Conservation (phyloP, 1,140 invertebrate genomes). For the Drosophila kikkawai region DNA sequence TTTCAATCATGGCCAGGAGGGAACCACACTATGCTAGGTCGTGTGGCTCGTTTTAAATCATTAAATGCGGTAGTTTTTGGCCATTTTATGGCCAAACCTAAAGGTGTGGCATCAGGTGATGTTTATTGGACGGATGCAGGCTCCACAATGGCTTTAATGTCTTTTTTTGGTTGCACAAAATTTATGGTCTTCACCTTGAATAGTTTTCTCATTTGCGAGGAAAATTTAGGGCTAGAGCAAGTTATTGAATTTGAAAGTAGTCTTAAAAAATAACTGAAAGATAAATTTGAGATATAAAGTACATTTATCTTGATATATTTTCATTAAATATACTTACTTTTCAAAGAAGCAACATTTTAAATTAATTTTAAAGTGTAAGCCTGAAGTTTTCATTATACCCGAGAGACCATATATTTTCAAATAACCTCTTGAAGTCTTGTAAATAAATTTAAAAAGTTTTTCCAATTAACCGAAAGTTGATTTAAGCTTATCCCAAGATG, state of each 20-base stretch:
- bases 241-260: neutral
- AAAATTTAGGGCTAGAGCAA: slow-evolving; percentile 7
- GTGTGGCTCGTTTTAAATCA: slow-evolving; percentile 51
- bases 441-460: slow-evolving; percentile 7
- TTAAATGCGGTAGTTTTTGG: slow-evolving; percentile 42
- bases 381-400: neutral
- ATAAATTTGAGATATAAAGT: too few relatives aligned
- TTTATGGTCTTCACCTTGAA: slow-evolving; percentile 28
- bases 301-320: neutral
- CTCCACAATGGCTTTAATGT: slow-evolving; percentile 17
- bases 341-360: neutral
- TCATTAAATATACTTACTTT: neutral
- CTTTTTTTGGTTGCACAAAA: neutral
- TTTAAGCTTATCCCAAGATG: slow-evolving; percentile 9
- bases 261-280: neutral
- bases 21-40: neutral
- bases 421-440: neutral
- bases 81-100: slow-evolving; percentile 22
- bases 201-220: slow-evolving; percentile 11
- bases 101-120: slow-evolving; percentile 35
- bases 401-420: neutral
- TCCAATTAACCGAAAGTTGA: slow-evolving; percentile 5
- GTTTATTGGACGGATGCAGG: slow-evolving; percentile 41
- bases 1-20: slow-evolving; percentile 38
- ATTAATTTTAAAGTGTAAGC: neutral